phyloP scores from a whole-genome alignment of 1,140 invertebrate species.

The Papilio glaucus region DNA sequence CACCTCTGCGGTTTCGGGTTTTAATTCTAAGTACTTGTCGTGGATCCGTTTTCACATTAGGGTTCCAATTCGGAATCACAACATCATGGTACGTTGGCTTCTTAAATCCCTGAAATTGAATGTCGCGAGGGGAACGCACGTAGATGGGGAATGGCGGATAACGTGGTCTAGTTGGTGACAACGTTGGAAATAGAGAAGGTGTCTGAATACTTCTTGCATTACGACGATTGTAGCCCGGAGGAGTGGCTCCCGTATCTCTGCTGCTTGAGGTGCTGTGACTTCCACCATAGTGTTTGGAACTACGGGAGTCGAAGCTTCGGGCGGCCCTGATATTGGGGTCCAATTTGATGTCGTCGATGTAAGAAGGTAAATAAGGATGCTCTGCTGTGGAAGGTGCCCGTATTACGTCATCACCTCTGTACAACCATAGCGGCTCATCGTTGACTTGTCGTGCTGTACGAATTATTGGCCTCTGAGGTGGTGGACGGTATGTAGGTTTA shows the following conservation, averaged over 20 bases:
- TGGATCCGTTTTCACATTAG: slow-evolving; percentile 47
- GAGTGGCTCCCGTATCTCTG: slow-evolving; percentile 54
- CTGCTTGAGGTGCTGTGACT: slow-evolving; percentile 49
- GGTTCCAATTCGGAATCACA: slow-evolving; percentile 55
- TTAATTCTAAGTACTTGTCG: slow-evolving; percentile 42
- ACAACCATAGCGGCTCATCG: slow-evolving; percentile 59
- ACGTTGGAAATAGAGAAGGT: slow-evolving; percentile 3
- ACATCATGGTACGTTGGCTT: slow-evolving; percentile 49
- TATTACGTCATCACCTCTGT: slow-evolving; percentile 52
- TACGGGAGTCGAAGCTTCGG: slow-evolving; percentile 52
- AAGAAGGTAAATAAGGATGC: slow-evolving; percentile 57
- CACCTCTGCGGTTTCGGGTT: slow-evolving; percentile 36
- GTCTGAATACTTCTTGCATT: slow-evolving; percentile 50
- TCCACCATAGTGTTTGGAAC: slow-evolving; percentile 54
- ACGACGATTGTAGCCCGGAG: slow-evolving; percentile 61
- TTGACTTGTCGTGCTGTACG: slow-evolving; percentile 48
- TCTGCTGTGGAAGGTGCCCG: slow-evolving; percentile 55
- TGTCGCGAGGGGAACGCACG: slow-evolving; percentile 40
- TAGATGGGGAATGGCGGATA: slow-evolving; percentile 42
- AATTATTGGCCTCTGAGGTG: slow-evolving; percentile 42
- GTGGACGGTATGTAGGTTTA: slow-evolving; percentile 55
- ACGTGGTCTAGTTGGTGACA: slow-evolving; percentile 4
- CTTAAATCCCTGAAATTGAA: slow-evolving; percentile 45
- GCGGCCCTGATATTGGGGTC: slow-evolving; percentile 57
- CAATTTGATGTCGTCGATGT: slow-evolving; percentile 60